Percentiles rank a stretch among this genome's conserved stretches.
Evolutionary conservation across 2,797 vertebrate genomes (phyloP).

Genomic region (Lateolabrax maculatus): DNA sequence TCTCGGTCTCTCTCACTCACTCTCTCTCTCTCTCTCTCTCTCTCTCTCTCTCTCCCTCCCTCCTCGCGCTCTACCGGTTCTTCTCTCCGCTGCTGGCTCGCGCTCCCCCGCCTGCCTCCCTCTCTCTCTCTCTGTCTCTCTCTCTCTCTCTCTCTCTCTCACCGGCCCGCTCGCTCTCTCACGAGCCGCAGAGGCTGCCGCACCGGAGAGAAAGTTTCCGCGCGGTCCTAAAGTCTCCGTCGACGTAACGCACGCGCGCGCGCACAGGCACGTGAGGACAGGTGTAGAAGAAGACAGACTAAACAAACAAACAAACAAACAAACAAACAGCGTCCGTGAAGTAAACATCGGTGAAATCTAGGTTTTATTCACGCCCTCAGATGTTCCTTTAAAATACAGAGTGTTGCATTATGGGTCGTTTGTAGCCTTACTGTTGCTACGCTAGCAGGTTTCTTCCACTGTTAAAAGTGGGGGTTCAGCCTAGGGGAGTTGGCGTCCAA

Average conservation of each 20-base stretch:
- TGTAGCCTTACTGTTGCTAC: not conserved
- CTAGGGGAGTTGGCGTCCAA: no score
- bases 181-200: conserved; percentile 77
- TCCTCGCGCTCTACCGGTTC: conserved; percentile 70
- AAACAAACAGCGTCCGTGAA: not conserved
- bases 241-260: fast-evolving
- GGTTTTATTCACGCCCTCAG: not conserved
- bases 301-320: not conserved
- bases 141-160: conserved; percentile 35
- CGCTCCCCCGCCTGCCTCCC: conserved; percentile 57
- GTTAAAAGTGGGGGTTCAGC: not conserved
- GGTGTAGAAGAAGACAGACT: conserved; percentile 6
- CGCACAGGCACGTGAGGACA: conserved; percentile 9
- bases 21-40: conserved; percentile 38
- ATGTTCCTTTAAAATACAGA: not conserved
- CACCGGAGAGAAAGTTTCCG: conserved; percentile 68
- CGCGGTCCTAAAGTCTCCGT: conserved; percentile 75
- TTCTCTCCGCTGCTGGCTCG: conserved; percentile 67
- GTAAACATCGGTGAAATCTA: not conserved
- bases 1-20: conserved; percentile 53
- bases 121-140: conserved; percentile 38
- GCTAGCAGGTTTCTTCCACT: not conserved
- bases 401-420: not conserved
- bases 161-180: conserved; percentile 44
- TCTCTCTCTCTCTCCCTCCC: conserved; percentile 56